These are phyloP conservation scores for Blastomussa wellsi DNA, from an alignment of 92 coral and sea anemone species.

Conservation along the genomic window DNA sequence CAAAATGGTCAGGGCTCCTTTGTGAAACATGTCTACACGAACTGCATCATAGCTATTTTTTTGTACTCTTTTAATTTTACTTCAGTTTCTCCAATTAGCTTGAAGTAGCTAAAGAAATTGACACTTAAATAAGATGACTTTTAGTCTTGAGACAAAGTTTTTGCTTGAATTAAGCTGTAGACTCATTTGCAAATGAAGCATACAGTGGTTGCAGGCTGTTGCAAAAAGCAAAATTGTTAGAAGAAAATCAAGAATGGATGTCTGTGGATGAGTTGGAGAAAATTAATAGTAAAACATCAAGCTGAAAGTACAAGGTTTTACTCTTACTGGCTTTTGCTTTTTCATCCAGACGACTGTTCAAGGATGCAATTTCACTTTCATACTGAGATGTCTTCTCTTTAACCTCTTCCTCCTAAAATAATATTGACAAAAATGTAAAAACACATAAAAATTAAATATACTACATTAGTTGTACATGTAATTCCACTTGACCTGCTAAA, in stretches of 20 bases:
- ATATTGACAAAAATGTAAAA: background rate
- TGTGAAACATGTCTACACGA: too few relatives aligned
- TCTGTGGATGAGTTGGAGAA: background rate
- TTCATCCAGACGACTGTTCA: conserved; percentile 49
- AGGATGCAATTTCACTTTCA: conserved; percentile 52
- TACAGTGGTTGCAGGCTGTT: background rate
- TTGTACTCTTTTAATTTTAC: too few relatives aligned
- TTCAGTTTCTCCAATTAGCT: too few relatives aligned
- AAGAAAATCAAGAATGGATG: background rate
- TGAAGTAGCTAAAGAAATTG: too few relatives aligned
- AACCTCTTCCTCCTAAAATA: conserved; percentile 61
- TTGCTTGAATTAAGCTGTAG: too few relatives aligned
- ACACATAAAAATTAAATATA: background rate
- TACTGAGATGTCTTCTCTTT: conserved; percentile 47
- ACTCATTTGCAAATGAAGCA: too few relatives aligned
- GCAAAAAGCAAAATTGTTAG: background rate
- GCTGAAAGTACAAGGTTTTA: background rate
- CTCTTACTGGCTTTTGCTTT: conserved; percentile 73
- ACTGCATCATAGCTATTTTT: too few relatives aligned
- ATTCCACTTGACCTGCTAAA: too few relatives aligned
- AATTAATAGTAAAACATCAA: background rate
- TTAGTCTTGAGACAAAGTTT: too few relatives aligned
- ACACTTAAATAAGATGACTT: too few relatives aligned
- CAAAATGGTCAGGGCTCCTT: too few relatives aligned
- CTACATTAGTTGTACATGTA: background rate